Conservation (phyloP, 2,113 vertebrate species). For the Limnothrissa miodon region DNA sequence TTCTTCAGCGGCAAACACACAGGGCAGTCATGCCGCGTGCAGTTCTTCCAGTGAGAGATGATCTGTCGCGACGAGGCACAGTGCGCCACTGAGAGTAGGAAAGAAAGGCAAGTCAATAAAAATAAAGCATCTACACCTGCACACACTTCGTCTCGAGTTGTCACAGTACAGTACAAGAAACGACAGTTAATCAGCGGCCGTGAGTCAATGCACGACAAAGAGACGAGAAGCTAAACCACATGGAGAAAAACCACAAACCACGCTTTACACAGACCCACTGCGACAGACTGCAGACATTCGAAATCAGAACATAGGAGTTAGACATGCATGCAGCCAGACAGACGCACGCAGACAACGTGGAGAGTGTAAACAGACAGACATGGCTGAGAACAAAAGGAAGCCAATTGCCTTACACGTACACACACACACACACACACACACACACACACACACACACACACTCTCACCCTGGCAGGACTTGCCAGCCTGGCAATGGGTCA, state of each 20-base stretch:
- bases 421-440: too few species aligned
- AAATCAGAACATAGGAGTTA: constrained; percentile 50
- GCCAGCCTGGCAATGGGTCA: constrained; percentile 99
- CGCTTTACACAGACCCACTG: not conserved
- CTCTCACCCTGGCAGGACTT: constrained; percentile 96
- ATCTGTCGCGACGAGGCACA: constrained; percentile 99
- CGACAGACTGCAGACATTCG: not conserved
- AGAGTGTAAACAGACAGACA: constrained; percentile 4
- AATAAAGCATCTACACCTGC: not conserved
- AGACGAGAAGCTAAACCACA: constrained; percentile 8
- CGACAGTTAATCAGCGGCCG: not conserved
- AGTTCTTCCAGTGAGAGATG: constrained; percentile 99
- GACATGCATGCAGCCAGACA: constrained; percentile 65
- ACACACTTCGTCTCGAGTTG: not conserved
- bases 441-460: not conserved
- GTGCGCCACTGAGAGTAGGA: constrained; percentile 82
- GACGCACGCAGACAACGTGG: constrained; percentile 17
- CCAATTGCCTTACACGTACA: too few species aligned
- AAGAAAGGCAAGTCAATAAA: constrained; percentile 14
- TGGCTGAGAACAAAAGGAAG: not conserved
- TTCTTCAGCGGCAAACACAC: constrained; percentile 97
- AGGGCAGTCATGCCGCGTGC: constrained; percentile 96
- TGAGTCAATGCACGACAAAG: not conserved
- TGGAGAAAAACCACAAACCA: constrained; percentile 69
- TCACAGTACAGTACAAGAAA: not conserved